Evolutionary conservation across 2,113 vertebrate species (phyloP).

Genomic region (Rhagologus leucostigma): DNA sequence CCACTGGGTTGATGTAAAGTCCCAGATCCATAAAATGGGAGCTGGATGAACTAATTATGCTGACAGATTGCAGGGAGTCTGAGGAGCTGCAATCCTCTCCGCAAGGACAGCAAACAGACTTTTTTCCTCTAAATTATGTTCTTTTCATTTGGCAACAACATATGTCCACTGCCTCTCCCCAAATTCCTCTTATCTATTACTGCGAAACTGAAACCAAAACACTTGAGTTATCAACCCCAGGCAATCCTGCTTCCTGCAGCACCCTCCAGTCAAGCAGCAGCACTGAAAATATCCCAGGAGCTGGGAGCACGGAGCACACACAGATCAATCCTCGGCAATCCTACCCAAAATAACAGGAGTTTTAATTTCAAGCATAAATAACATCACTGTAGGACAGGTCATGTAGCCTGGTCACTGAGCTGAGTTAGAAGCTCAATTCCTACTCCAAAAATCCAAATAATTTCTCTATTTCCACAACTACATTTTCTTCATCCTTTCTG

Average conservation of each 20-base stretch:
- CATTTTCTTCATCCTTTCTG: background rate
- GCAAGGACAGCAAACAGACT: slow-evolving; percentile 37
- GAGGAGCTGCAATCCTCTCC: slow-evolving; percentile 18
- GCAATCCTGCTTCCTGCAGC: background rate
- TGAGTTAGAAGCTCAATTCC: background rate
- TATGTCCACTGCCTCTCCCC: slow-evolving; percentile 31
- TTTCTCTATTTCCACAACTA: background rate
- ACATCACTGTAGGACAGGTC: background rate
- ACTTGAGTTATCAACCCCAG: background rate
- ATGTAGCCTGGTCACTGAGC: background rate
- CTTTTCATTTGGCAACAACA: slow-evolving; percentile 39
- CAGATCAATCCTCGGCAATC: background rate
- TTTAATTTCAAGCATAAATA: background rate
- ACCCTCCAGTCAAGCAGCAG: background rate
- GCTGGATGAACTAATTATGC: slow-evolving; percentile 23
- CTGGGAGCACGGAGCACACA: background rate
- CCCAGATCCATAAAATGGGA: background rate
- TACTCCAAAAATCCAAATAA: rapidly evolving
- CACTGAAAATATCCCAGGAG: background rate
- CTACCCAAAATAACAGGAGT: background rate
- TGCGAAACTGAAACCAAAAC: background rate
- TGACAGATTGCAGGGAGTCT: slow-evolving; percentile 23
- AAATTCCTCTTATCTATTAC: background rate
- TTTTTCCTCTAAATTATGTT: slow-evolving; percentile 34
- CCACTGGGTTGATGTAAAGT: background rate